These are phyloP conservation scores for Stenodema calcarata DNA, from an alignment of 2,888 invertebrate genomes.

Conservation along the genomic window DNA sequence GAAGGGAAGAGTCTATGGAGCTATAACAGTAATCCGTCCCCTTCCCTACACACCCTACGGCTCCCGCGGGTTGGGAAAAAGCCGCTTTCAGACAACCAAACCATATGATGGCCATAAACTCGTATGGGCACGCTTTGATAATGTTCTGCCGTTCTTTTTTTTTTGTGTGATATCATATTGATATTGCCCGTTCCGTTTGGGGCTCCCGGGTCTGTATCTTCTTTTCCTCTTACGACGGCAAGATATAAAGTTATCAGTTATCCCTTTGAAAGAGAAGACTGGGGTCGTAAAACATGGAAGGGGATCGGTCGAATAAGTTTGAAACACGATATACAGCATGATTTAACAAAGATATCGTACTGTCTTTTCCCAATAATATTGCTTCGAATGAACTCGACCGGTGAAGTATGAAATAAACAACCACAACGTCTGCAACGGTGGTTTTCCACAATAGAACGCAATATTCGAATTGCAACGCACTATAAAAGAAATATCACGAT, in stretches of 20 bases:
- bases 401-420: no score
- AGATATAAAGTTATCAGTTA: slow-evolving; percentile 32
- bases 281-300: background rate
- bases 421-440: no score
- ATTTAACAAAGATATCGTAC: background rate
- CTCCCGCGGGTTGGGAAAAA: background rate
- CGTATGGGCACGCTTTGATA: slow-evolving; percentile 33
- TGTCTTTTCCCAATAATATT: background rate
- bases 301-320: background rate
- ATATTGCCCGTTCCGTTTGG: background rate
- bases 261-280: background rate
- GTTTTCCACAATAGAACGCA: background rate
- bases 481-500: no score
- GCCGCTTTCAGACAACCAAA: background rate
- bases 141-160: slow-evolving; percentile 16
- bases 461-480: no score
- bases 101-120: slow-evolving; percentile 23
- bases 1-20: slow-evolving; percentile 13
- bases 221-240: slow-evolving; percentile 28
- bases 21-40: slow-evolving; percentile 25
- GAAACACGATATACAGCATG: background rate
- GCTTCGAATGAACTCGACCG: background rate
- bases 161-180: background rate
- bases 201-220: background rate
- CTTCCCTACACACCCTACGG: background rate